Evolutionary conservation across 2,888 invertebrate species (phyloP).

Genomic region (Torymus aiolomorphi): DNA sequence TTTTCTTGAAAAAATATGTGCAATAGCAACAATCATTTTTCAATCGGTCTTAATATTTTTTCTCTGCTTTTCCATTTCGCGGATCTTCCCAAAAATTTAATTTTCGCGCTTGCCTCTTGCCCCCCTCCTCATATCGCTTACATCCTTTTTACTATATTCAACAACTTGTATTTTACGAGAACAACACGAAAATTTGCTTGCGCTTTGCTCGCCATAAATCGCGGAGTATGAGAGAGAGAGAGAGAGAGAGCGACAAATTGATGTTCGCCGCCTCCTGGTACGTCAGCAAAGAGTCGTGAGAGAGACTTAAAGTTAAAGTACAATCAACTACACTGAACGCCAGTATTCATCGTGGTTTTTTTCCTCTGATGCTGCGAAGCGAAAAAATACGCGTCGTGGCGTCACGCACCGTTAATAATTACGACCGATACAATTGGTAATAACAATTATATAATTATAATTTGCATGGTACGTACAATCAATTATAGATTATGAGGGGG

Average conservation of each 20-base stretch:
- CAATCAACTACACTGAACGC: constrained; percentile 54
- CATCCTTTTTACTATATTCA: constrained; percentile 35
- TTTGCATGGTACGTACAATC: constrained; percentile 54
- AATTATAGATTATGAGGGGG: constrained; percentile 52
- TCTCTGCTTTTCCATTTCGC: constrained; percentile 7
- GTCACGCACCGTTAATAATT: constrained; percentile 40
- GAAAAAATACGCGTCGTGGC: constrained; percentile 30
- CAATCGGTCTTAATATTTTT: constrained; percentile 17
- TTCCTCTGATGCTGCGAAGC: constrained; percentile 40
- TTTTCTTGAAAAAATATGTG: constrained; percentile 53
- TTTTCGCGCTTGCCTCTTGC: background rate
- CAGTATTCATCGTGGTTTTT: constrained; percentile 11
- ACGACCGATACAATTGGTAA: constrained; percentile 46
- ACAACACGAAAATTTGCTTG: constrained; percentile 53
- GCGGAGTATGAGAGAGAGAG: constrained; percentile 15
- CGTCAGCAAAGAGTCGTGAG: constrained; percentile 46
- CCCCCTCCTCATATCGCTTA: background rate
- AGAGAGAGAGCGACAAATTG: constrained; percentile 40
- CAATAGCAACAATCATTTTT: constrained; percentile 52
- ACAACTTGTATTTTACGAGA: constrained; percentile 52
- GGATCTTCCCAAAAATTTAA: background rate
- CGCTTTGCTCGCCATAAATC: constrained; percentile 36
- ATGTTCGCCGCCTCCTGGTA: background rate
- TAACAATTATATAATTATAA: constrained; percentile 56
- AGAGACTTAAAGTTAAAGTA: constrained; percentile 53